Conservation (phyloP, 1,140 invertebrate genomes). For the Medauroidea extradentata region DNA sequence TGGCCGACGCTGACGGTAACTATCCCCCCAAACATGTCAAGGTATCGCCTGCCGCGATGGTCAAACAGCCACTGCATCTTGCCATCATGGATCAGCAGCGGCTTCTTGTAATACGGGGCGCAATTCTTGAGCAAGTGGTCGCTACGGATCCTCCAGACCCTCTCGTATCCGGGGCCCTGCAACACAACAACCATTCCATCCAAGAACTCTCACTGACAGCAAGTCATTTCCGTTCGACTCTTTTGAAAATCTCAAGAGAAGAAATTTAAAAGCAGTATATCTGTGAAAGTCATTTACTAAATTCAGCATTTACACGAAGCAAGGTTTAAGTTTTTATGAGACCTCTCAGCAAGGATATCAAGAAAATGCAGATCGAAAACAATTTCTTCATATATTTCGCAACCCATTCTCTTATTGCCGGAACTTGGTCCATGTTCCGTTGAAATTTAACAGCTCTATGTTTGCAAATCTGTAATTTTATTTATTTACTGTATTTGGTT, state of each 20-base stretch:
- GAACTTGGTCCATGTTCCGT: no score
- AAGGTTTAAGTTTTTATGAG: no score
- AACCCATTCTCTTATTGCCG: no score
- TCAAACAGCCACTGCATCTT: slow-evolving; percentile 92
- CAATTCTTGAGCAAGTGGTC: slow-evolving; percentile 66
- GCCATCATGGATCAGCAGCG: slow-evolving; percentile 79
- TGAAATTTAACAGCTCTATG: no score
- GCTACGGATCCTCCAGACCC: slow-evolving; percentile 52
- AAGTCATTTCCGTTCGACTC: slow-evolving; percentile 3
- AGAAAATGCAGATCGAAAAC: no score
- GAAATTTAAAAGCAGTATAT: no score
- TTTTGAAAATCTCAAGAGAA: slow-evolving; percentile 5
- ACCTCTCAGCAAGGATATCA: no score
- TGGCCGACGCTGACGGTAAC: slow-evolving; percentile 97
- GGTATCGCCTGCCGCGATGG: slow-evolving; percentile 75
- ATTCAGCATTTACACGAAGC: no score
- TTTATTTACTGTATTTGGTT: no score
- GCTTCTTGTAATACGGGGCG: slow-evolving; percentile 74
- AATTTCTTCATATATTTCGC: no score
- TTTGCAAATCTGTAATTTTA: no score
- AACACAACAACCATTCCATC: slow-evolving; percentile 22
- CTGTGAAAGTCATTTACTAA: no score
- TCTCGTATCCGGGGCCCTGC: slow-evolving; percentile 55
- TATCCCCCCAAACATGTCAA: slow-evolving; percentile 95
- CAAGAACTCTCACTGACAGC: slow-evolving; percentile 7